Evolutionary conservation across 2,113 vertebrate species (phyloP).

Genomic region (Thalassoma bifasciatum): DNA sequence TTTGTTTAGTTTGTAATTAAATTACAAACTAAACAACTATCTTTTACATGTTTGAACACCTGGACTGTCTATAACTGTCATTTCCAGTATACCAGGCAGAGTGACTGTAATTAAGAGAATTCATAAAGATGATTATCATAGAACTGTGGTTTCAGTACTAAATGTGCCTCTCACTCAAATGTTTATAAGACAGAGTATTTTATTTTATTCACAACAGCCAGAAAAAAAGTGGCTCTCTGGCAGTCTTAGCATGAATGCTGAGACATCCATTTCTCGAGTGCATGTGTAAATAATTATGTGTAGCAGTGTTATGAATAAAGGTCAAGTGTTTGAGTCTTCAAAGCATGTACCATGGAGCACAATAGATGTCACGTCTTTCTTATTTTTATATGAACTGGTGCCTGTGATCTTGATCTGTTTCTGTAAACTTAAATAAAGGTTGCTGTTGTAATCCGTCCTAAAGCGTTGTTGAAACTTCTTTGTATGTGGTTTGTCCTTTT

Average conservation of each 20-base stretch:
- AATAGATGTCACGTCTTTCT: slow-evolving; percentile 3
- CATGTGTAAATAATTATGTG: background rate
- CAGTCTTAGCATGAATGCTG: background rate
- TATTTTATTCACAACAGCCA: background rate
- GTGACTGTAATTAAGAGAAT: background rate
- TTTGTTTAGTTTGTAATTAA: slow-evolving; percentile 4
- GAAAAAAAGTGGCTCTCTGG: background rate
- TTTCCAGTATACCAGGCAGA: background rate
- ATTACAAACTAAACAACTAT: background rate
- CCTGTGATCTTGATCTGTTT: background rate
- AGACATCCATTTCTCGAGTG: background rate
- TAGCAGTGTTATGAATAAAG: background rate
- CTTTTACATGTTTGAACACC: background rate
- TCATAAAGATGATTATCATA: background rate
- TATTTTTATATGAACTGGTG: background rate
- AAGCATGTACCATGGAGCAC: slow-evolving; percentile 20
- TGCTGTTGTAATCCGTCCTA: slow-evolving; percentile 6
- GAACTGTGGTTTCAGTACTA: background rate
- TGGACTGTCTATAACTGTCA: background rate
- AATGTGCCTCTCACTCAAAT: slow-evolving; percentile 11
- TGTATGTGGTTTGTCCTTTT: slow-evolving; percentile 24
- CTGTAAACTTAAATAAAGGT: slow-evolving; percentile 14
- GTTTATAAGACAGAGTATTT: background rate
- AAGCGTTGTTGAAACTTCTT: slow-evolving; percentile 12
- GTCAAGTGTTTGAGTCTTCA: background rate